Evolutionary conservation across 2,113 vertebrate genomes (phyloP).

Genomic region (Protobothrops mucrosquamatus): DNA sequence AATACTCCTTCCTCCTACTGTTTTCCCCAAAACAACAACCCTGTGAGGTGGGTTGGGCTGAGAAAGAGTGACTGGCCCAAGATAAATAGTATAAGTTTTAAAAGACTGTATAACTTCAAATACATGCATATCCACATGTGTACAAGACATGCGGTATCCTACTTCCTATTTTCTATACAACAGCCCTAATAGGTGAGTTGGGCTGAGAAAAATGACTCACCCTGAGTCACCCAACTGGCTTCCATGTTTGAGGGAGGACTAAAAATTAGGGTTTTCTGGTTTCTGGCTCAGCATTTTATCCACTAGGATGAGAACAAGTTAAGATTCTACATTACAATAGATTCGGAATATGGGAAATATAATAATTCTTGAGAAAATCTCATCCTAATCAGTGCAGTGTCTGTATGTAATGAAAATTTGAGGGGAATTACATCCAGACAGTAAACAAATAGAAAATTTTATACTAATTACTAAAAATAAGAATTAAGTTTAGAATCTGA

Average conservation of each 20-base stretch:
- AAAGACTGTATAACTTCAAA: background rate
- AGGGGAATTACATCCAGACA: background rate
- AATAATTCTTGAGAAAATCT: background rate
- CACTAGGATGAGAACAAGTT: background rate
- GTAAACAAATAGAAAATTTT: background rate
- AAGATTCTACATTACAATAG: background rate
- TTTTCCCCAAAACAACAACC: background rate
- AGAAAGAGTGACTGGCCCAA: background rate
- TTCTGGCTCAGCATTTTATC: background rate
- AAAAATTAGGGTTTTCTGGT: background rate
- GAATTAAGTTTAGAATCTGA: background rate
- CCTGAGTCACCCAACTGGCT: background rate
- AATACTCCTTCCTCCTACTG: background rate
- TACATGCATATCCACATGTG: background rate
- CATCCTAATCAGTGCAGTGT: background rate
- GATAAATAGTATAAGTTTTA: background rate
- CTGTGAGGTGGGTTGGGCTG: background rate
- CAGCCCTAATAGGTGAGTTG: background rate
- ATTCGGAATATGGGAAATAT: background rate
- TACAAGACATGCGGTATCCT: background rate
- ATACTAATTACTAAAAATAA: background rate
- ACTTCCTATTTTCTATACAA: background rate
- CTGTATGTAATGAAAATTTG: background rate
- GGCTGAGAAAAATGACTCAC: background rate
- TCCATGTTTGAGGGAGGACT: background rate